Base-by-base conservation (phyloP, 2,113 vertebrate species). In the Gasterosteus aculeatus region DNA sequence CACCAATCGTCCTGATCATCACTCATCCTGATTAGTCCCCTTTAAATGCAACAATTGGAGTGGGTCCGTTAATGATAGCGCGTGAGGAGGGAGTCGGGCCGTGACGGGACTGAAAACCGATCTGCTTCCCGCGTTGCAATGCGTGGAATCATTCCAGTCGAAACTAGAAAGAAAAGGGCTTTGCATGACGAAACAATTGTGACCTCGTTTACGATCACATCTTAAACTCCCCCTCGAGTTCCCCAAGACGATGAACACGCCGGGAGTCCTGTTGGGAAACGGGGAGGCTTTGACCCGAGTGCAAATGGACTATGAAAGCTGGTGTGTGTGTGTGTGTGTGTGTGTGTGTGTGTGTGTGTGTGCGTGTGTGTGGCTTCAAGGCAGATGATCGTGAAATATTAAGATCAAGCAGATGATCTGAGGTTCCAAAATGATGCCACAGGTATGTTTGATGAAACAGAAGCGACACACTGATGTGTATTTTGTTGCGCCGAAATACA, bases 151-250 rank as follows among this genome's bases (percentile, higher is more conserved):
- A 78, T 64, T 75, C 72, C 33, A 29, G 51, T 70, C 62, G 15
- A 74, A 78, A 75, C 54, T 67, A 58, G 68, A 83, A 80, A 85
- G 81, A 82, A 81, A 70, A 33, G 39, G 58, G 26, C 53, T 78
- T 75, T 56, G 60, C 64, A 82, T 87, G 87, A 91, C 74, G 87
- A 91, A 91, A 89, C 75, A 56, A 75, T 47, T 72, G 75, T 61
- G 81, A 81, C 69, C 80, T 87, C 75, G 79, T 89, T 85, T 62
- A 81, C 67, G 86, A 72, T 77, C 80, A 29, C 54, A 51, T 46
- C 49, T 72, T 76, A 29, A 10, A 42, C 66, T 66, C 49, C 53
- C 22, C 62, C 35, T 41, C 57, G 19, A 33, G 14, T 80, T 83
- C 67, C 58, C 54, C 53, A 29, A 7, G 64, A 82, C 38, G 53